A percentile compares a stretch with the other conserved stretches of the same genome.
Conservation (phyloP, 2,888 invertebrate species). For the Brachynemurus nebulosus region DNA sequence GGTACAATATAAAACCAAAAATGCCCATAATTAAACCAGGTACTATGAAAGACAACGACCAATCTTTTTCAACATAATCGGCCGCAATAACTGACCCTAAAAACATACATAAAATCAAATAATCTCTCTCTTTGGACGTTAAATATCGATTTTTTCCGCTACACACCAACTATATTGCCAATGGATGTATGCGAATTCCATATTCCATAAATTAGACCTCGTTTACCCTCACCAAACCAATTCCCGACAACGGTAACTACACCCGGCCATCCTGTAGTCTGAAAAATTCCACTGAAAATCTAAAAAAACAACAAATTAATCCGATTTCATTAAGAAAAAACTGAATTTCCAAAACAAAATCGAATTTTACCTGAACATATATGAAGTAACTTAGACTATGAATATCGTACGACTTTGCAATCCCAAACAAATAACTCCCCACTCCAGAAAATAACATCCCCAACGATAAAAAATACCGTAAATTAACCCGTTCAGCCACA, state of each 20-base stretch:
- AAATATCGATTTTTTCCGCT: neutral
- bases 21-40: constrained; percentile 72
- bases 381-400: constrained; percentile 74
- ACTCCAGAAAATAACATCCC: constrained; percentile 85
- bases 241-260: constrained; percentile 89
- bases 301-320: constrained; percentile 25
- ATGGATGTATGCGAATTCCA: constrained; percentile 97
- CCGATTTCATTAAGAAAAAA: constrained; percentile 6
- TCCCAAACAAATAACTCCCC: constrained; percentile 77
- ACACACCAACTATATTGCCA: constrained; percentile 78
- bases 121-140: neutral
- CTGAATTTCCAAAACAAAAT: no score
- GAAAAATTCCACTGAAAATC: constrained; percentile 71
- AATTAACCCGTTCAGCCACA: constrained; percentile 80
- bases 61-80: constrained; percentile 68
- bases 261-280: constrained; percentile 95
- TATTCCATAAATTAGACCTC: constrained; percentile 84
- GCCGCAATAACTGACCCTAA: constrained; percentile 72
- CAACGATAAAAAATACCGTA: constrained; percentile 77
- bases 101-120: constrained; percentile 14
- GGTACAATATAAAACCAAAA: constrained; percentile 58
- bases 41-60: constrained; percentile 85
- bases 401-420: constrained; percentile 66
- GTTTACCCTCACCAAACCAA: constrained; percentile 89
- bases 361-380: constrained; percentile 55